Evolutionary conservation across 2,113 vertebrate genomes (phyloP).

Genomic region (Loxodonta africana): DNA sequence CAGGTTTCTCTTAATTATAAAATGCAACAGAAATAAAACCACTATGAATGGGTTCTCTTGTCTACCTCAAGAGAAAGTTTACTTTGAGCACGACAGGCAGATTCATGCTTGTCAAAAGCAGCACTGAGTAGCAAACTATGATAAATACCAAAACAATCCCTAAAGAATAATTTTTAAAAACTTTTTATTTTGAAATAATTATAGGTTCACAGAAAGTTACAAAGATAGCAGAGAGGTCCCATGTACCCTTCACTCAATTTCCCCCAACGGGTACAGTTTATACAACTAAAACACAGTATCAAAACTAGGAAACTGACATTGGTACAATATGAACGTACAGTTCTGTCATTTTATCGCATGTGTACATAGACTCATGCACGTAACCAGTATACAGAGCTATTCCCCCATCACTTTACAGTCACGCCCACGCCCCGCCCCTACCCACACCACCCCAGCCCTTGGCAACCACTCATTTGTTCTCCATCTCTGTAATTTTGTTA

Average conservation of each 20-base stretch:
- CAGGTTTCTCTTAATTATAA: slow-evolving; percentile 2
- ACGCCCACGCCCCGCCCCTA: background rate
- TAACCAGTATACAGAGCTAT: background rate
- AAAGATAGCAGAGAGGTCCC: background rate
- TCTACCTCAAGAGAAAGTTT: background rate
- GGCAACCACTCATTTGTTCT: background rate
- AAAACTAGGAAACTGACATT: slow-evolving; percentile 19
- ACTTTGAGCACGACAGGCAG: background rate
- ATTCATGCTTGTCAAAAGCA: background rate
- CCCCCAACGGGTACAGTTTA: background rate
- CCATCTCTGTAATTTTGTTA: background rate
- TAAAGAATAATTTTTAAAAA: background rate
- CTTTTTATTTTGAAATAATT: slow-evolving; percentile 35
- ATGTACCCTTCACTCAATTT: background rate
- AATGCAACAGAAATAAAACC: background rate
- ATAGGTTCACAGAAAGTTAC: slow-evolving; percentile 3
- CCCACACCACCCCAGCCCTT: background rate
- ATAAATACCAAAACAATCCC: background rate
- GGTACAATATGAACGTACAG: background rate
- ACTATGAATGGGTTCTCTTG: background rate
- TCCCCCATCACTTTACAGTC: background rate
- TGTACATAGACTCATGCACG: background rate
- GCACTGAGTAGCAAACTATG: background rate
- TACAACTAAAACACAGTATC: background rate
- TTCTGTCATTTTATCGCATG: background rate